Conservation (phyloP, 2,797 vertebrate genomes). For the Apogon hyalosoma region DNA sequence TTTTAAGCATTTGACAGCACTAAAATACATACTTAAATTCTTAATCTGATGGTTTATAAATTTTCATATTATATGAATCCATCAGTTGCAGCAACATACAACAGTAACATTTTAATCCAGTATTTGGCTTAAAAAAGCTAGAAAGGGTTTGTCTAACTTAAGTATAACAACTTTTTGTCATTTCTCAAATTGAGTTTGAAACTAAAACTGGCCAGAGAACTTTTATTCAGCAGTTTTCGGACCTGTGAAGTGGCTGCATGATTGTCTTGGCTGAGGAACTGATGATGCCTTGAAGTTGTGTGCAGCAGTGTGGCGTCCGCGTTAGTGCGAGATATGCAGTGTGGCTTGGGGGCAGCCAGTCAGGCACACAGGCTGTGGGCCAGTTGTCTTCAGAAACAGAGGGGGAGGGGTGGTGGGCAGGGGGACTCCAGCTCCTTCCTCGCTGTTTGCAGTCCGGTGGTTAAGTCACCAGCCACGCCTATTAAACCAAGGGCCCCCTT, state of each 20-base stretch:
- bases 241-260: conserved; percentile 1
- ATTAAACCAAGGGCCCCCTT: conserved; percentile 84
- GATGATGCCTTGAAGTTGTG: conserved; percentile 27
- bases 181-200: not conserved
- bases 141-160: too few species aligned
- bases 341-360: conserved; percentile 74
- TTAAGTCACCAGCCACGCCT: conserved; percentile 83
- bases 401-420: conserved; percentile 55
- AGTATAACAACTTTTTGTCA: too few species aligned
- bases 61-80: too few species aligned
- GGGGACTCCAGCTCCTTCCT: conserved; percentile 78
- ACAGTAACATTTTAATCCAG: too few species aligned
- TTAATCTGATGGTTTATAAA: too few species aligned
- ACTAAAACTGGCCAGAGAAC: not conserved
- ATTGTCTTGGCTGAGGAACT: conserved; percentile 17
- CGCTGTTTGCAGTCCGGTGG: conserved; percentile 83
- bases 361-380: conserved; percentile 75
- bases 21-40: too few species aligned
- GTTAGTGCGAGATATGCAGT: conserved; percentile 69
- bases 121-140: too few species aligned
- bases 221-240: conserved; percentile 15
- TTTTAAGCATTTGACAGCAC: too few species aligned
- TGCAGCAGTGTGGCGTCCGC: conserved; percentile 43
- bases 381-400: conserved; percentile 77
- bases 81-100: too few species aligned